These are phyloP conservation scores for Pterocles gutturalis DNA, from an alignment of 2,113 vertebrate species.

Conservation along the genomic window DNA sequence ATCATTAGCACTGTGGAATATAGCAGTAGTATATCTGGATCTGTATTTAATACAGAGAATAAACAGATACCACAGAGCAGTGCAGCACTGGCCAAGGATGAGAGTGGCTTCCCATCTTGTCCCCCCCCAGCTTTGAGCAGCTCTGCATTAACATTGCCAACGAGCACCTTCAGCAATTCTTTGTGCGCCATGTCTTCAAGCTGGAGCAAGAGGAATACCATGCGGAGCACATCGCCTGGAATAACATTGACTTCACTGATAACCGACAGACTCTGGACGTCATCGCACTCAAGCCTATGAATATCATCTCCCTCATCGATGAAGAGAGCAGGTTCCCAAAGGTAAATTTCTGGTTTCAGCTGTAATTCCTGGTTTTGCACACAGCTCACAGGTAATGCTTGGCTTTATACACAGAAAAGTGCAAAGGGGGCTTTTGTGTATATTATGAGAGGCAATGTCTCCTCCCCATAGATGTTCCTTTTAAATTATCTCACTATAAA, in stretches of 20 bases:
- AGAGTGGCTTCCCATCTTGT: not conserved
- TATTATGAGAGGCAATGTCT: not conserved
- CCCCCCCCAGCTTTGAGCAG: conserved; percentile 90
- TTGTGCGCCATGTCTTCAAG: conserved; percentile 91
- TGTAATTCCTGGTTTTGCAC: not conserved
- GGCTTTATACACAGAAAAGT: not conserved
- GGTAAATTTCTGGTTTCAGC: conserved; percentile 69
- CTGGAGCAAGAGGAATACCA: conserved; percentile 93
- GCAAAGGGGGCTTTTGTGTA: not conserved
- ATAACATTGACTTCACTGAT: conserved; percentile 87
- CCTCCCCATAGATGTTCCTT: not conserved
- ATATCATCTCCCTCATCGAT: conserved; percentile 92
- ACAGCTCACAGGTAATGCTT: not conserved
- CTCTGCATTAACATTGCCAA: conserved; percentile 98
- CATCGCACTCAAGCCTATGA: conserved; percentile 88
- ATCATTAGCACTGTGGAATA: not conserved
- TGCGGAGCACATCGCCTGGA: conserved; percentile 87
- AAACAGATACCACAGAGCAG: not conserved
- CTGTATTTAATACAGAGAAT: not conserved
- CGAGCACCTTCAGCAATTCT: conserved; percentile 98
- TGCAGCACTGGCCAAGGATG: not conserved
- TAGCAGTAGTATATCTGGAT: not conserved
- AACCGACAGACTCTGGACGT: conserved; percentile 87
- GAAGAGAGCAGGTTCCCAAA: conserved; percentile 96
- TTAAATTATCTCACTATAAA: not conserved